phyloP scores from a whole-genome alignment of 2,113 vertebrate genomes.

The Diadophis punctatus region DNA sequence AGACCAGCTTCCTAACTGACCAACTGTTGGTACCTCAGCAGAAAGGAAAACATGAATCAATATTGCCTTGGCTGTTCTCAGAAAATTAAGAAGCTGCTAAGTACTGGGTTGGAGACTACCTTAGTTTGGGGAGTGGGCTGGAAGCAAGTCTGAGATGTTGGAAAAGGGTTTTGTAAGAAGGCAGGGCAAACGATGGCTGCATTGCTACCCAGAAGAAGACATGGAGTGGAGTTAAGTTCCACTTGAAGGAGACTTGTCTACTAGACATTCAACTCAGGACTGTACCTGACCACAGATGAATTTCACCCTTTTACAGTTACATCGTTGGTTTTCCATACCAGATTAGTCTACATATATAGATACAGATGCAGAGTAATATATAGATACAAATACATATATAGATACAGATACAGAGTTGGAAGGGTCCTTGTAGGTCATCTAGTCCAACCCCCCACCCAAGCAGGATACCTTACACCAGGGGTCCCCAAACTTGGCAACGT shows the following conservation, averaged over 20 bases:
- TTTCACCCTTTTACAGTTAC: background rate
- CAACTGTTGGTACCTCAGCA: background rate
- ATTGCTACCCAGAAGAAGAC: background rate
- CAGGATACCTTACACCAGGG: too few species aligned
- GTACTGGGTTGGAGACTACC: background rate
- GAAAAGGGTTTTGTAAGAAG: background rate
- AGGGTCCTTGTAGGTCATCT: too few species aligned
- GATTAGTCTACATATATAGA: background rate
- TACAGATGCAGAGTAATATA: too few species aligned
- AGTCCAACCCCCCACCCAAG: too few species aligned
- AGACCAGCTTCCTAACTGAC: background rate
- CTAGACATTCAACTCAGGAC: too few species aligned
- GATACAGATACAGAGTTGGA: too few species aligned
- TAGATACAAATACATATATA: too few species aligned
- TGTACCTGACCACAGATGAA: background rate
- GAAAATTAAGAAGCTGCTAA: background rate
- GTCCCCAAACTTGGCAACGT: too few species aligned
- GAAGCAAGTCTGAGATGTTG: background rate
- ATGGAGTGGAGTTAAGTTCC: background rate
- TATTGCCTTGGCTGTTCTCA: background rate
- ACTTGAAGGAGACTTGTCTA: background rate
- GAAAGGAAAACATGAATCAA: background rate
- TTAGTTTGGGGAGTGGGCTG: background rate
- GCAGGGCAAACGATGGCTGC: background rate
- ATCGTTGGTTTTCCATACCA: background rate